Conservation (phyloP, 2,888 invertebrate genomes). For the Antheraea assamensis region DNA sequence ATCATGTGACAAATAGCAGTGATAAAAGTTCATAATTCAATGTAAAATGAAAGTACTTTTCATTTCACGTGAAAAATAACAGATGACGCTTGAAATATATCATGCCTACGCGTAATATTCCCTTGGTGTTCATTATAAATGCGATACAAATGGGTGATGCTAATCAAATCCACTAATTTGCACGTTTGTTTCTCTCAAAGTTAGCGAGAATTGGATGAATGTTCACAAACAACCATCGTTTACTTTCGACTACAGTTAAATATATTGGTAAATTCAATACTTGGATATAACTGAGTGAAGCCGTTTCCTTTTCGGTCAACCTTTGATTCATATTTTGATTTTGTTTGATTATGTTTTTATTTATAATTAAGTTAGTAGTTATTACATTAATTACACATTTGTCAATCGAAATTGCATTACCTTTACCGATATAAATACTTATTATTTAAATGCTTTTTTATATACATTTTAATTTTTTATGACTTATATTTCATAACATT, state of each 20-base stretch:
- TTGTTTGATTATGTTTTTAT: not conserved
- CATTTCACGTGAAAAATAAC: not conserved
- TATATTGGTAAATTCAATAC: constrained; percentile 6
- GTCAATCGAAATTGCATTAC: too few relatives aligned
- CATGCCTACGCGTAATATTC: not conserved
- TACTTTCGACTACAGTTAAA: constrained; percentile 4
- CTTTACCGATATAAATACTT: too few relatives aligned
- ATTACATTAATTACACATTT: too few relatives aligned
- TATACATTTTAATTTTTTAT: too few relatives aligned
- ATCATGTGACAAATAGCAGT: too few relatives aligned
- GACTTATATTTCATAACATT: too few relatives aligned
- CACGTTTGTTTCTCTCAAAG: constrained; percentile 1
- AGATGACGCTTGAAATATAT: not conserved
- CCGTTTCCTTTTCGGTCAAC: not conserved
- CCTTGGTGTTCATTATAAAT: constrained; percentile 5
- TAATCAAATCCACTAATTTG: constrained; percentile 11
- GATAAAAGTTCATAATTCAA: too few relatives aligned
- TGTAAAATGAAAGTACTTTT: too few relatives aligned
- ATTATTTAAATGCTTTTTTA: too few relatives aligned
- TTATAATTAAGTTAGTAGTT: not conserved
- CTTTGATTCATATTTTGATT: not conserved
- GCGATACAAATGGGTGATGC: not conserved
- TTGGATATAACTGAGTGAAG: not conserved
- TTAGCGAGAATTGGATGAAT: constrained; percentile 4
- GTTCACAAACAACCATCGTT: not conserved